Percentiles rank a stretch among this genome's conserved stretches.
Conservation (phyloP, 2,113 vertebrate genomes). For the Hippoglossus stenolepis region DNA sequence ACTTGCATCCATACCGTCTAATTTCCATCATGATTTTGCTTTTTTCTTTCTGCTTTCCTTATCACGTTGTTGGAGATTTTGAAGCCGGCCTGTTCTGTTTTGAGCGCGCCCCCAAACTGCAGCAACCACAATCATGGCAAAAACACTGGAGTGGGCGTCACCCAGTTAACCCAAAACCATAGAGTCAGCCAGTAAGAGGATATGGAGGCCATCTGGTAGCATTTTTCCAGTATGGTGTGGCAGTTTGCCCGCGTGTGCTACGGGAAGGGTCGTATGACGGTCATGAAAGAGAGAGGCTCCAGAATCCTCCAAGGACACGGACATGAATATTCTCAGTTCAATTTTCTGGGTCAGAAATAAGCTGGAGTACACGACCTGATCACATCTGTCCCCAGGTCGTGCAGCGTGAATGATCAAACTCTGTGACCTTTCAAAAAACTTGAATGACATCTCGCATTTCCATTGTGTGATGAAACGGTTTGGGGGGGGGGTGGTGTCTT, state of each 20-base stretch:
- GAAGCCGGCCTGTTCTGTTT: slow-evolving; percentile 28
- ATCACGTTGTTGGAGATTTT: slow-evolving; percentile 7
- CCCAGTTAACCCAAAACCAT: slow-evolving; percentile 76
- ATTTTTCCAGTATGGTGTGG: slow-evolving; percentile 79
- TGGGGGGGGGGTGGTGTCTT: slow-evolving; percentile 1
- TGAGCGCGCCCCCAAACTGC: slow-evolving; percentile 45
- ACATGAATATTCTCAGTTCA: slow-evolving; percentile 78
- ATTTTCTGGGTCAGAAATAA: slow-evolving; percentile 71
- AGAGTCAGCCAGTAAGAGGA: slow-evolving; percentile 75
- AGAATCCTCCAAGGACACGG: slow-evolving; percentile 62
- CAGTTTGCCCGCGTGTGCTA: slow-evolving; percentile 79
- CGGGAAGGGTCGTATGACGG: slow-evolving; percentile 76
- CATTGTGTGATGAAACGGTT: slow-evolving; percentile 34
- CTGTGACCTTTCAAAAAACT: slow-evolving; percentile 64
- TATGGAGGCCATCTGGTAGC: slow-evolving; percentile 84
- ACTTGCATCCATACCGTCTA: background rate
- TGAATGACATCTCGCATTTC: slow-evolving; percentile 54
- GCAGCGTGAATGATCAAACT: slow-evolving; percentile 55
- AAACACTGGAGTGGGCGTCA: slow-evolving; percentile 75
- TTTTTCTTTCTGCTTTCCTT: slow-evolving; percentile 22
- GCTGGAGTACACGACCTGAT: slow-evolving; percentile 68
- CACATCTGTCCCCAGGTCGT: slow-evolving; percentile 71
- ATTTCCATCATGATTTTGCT: background rate
- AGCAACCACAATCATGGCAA: slow-evolving; percentile 55
- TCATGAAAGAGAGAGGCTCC: slow-evolving; percentile 69